These are phyloP conservation scores for Buceros bicornis DNA, from an alignment of 2,797 vertebrate species.

Conservation along the genomic window DNA sequence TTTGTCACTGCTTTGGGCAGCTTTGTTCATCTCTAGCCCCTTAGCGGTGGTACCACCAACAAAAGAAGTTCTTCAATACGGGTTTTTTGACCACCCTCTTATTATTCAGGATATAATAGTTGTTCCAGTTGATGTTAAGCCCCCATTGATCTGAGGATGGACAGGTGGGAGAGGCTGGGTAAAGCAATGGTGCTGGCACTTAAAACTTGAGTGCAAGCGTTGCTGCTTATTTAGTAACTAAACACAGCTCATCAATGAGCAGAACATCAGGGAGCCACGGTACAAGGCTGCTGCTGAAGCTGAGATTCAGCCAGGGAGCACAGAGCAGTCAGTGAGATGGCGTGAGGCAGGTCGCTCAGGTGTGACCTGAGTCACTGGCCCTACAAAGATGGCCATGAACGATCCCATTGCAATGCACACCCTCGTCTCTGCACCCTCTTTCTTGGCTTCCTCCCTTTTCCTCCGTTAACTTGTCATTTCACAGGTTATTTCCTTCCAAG, in stretches of 20 bases:
- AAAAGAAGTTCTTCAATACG: neutral
- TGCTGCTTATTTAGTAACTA: neutral
- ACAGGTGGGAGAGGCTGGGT: neutral
- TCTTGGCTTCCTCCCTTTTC: neutral
- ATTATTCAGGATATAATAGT: neutral
- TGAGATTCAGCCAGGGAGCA: neutral
- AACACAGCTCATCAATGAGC: neutral
- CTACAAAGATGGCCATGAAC: rapidly evolving
- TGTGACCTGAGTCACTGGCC: neutral
- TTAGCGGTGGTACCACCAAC: neutral
- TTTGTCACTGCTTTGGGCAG: neutral
- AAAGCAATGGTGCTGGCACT: neutral
- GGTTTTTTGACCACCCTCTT: neutral
- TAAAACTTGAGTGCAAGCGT: neutral
- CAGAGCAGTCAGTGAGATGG: neutral
- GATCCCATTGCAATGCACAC: rapidly evolving
- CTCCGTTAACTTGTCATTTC: neutral
- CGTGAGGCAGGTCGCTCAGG: neutral
- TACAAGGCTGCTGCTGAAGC: neutral
- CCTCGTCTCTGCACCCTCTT: neutral
- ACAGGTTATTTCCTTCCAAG: neutral
- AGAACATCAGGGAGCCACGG: neutral
- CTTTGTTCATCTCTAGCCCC: neutral
- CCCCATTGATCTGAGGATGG: rapidly evolving
- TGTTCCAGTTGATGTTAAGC: neutral